Evolutionary conservation across 2,888 invertebrate species (phyloP), one percentile per base, ranked within the genome.

Genomic region (Rhopalosiphum nymphaeae): DNA sequence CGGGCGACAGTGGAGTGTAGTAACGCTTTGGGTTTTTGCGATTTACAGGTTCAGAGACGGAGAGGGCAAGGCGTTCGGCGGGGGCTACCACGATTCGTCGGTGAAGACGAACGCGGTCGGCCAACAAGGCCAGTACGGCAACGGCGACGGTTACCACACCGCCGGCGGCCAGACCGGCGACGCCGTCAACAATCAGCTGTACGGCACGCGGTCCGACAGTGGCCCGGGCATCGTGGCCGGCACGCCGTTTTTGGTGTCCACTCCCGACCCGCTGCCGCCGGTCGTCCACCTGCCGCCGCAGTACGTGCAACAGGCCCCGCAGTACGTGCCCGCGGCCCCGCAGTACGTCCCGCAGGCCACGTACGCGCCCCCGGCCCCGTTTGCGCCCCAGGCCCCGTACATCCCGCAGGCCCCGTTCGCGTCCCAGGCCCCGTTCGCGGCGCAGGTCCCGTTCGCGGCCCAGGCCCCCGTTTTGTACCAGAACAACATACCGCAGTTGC

Each of bases 11-110:
- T 7, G 16, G 67, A 36, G n/a, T 46, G 0, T 67, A 36, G 49
- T 90, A 56, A 87, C 44, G n/a, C 42, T 93, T 42, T 46, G 21
- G 67, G n/a, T 67, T 26, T 53, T 94, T n/a, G 7, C 29, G 44
- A 46, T 29, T 90, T 11, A n/a, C 91, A 95, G 95, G 61, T 95
- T 94, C 46, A 90, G 95, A 49, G 95, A 95, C 91, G 95, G 95
- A 13, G 95, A 95, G 25, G 95, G 95, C 49, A 95, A 95, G 44
- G 95, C 95, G 3, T 95, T 95, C 90, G 95, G 95, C 87, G 95
- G 95, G 16, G 95, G 95, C 2, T 95, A 94, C 87, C 95, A 95
- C 94, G 95, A 95, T 91, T 95, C 95, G 78, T 95, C 95, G 85
- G 93, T 95, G 36, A 95, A 95, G 89, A 94, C 95, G n/a, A 95